phyloP scores from a whole-genome alignment of 2,113 vertebrate species.

The Nesospiza acunhae region DNA sequence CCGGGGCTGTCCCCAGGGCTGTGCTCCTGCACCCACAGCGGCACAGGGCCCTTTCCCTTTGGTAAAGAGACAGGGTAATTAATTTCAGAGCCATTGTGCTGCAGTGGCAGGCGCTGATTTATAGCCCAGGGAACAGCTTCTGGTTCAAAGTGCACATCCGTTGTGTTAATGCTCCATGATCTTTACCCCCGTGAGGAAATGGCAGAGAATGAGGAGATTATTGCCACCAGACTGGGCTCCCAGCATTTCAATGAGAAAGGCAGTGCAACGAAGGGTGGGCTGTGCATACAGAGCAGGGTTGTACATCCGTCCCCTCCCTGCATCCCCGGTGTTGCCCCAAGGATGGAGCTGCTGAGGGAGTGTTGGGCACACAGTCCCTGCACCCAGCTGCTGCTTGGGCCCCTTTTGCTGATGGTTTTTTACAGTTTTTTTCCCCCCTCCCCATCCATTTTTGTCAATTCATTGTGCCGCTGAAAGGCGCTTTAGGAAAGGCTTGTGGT shows the following conservation, averaged over 20 bases:
- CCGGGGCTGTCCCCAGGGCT: neutral
- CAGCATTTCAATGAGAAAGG: slow-evolving; percentile 59
- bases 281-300: neutral
- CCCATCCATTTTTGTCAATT: neutral
- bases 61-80: slow-evolving; percentile 29
- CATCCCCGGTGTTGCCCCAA: neutral
- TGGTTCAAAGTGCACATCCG: slow-evolving; percentile 65
- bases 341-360: neutral
- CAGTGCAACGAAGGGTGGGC: neutral
- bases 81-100: slow-evolving; percentile 36
- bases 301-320: neutral
- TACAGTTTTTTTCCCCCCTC: neutral
- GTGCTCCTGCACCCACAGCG: neutral
- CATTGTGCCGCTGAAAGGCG: neutral
- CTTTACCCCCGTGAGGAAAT: slow-evolving; percentile 57
- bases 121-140: slow-evolving; percentile 52
- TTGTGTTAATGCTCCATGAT: slow-evolving; percentile 44
- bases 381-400: neutral
- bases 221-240: slow-evolving; percentile 56
- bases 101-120: slow-evolving; percentile 25
- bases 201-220: slow-evolving; percentile 58
- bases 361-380: neutral
- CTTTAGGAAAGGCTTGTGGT: neutral
- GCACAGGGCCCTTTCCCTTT: neutral
- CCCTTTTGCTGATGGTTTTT: neutral